Evolutionary conservation across 1,140 invertebrate species (phyloP).

Genomic region (Subanguina moxae): DNA sequence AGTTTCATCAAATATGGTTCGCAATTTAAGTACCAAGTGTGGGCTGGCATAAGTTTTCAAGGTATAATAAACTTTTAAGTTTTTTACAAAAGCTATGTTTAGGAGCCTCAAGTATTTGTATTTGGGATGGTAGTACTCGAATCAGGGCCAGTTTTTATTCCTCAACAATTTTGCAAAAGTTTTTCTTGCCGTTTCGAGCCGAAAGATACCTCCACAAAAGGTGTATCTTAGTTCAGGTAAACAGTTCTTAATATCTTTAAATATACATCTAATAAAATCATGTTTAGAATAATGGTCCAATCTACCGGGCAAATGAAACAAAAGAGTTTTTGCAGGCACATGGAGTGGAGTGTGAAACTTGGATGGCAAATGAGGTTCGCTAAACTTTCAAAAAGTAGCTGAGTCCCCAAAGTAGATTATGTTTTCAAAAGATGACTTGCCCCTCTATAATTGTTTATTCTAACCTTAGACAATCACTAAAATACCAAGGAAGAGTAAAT

Average conservation of each 20-base stretch:
- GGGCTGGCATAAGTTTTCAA: conserved; percentile 4
- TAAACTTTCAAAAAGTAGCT: too few species aligned
- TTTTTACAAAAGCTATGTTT: too few species aligned
- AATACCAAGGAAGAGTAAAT: too few species aligned
- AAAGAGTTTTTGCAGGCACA: background rate
- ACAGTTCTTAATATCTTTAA: background rate
- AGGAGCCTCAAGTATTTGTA: background rate
- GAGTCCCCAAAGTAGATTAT: too few species aligned
- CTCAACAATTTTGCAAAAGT: background rate
- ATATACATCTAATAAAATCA: too few species aligned
- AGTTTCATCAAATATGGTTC: background rate
- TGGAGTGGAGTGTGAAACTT: background rate
- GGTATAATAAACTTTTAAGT: too few species aligned
- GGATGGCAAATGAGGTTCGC: background rate
- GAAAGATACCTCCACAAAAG: background rate
- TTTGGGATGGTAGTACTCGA: background rate
- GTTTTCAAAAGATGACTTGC: too few species aligned
- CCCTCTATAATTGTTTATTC: too few species aligned
- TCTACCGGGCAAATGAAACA: background rate
- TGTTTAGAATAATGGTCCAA: background rate
- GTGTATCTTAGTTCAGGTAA: background rate
- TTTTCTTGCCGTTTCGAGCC: background rate
- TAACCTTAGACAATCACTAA: too few species aligned
- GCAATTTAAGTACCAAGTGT: background rate
- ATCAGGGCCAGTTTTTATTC: background rate